Evolutionary conservation across 1,140 invertebrate genomes (phyloP), one percentile per base, ranked within the genome.

Genomic region (Papilio polytes): DNA sequence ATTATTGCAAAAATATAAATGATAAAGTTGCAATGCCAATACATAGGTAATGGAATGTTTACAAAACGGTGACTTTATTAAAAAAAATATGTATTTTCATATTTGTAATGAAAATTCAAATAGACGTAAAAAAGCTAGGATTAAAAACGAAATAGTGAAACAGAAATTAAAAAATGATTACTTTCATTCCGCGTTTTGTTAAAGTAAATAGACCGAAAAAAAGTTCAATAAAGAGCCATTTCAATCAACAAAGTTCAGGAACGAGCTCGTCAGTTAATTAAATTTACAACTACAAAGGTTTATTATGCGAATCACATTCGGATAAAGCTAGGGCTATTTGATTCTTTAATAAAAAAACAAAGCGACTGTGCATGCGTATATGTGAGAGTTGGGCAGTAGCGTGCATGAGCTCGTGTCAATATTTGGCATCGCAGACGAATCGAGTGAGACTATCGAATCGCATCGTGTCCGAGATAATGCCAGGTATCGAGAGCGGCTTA

Each of bases 381-480:
- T 51, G 44, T n/a, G 22, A 70, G 46, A 66, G 31, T 22, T 56
- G 51, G 56, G 44, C 31, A 36, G 56, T 66, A 26, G 41, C 56
- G 80, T 63, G 77, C 70, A 63, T 72, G 87, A 89, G 87, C 81
- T 78, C 86, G 80, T 90, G 90, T 91, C 91, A 91, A 92, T 91
- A 91, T 92, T 92, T 90, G 88, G 85, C 84, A 90, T 88, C 86
- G 85, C 84, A 70, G 84, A 79, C 85, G 86, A 87, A 89, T 82
- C 85, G 85, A 84, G 77, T 76, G 84, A 83, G 84, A 81, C 83
- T 86, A 87, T 86, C 87, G 88, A 87, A 88, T 86, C 88, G 83
- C 81, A 80, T 80, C 82, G 83, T 74, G 78, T 85, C 83, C 82
- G 82, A 81, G 85, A 88, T 86, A 89, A 89, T 88, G 83, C 91